Percentiles rank a stretch among this genome's conserved stretches.
phyloP scores from a whole-genome alignment of 2,888 invertebrate genomes.

The Unio delphinus region DNA sequence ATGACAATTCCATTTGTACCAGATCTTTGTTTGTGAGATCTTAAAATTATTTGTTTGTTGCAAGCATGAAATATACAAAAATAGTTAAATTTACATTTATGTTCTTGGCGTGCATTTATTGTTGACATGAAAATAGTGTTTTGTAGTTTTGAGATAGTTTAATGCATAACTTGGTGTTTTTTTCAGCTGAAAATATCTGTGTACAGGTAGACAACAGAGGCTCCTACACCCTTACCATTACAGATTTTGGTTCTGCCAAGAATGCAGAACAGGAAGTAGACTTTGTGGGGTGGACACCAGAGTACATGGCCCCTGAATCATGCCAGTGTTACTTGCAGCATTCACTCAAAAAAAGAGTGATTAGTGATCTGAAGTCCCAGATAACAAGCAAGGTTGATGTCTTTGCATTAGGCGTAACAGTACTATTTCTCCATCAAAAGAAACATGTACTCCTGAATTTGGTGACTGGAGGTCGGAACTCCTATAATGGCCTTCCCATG shows the following conservation, averaged over 20 bases:
- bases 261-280: slow-evolving; percentile 19
- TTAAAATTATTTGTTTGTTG: no score
- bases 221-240: slow-evolving; percentile 23
- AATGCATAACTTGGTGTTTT: background rate
- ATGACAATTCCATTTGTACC: no score
- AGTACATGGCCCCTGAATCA: slow-evolving; percentile 43
- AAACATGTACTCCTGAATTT: slow-evolving; percentile 36
- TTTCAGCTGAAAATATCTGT: slow-evolving; percentile 42
- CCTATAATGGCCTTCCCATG: slow-evolving; percentile 16
- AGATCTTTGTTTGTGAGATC: no score
- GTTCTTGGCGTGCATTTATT: no score
- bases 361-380: background rate
- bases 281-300: slow-evolving; percentile 38
- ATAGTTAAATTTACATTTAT: no score
- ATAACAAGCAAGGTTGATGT: slow-evolving; percentile 37
- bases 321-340: slow-evolving; percentile 25
- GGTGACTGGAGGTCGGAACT: slow-evolving; percentile 28
- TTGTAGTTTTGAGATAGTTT: no score
- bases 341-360: background rate
- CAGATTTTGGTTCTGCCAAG: slow-evolving; percentile 46
- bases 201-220: slow-evolving; percentile 5
- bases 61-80: no score
- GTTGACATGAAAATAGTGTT: no score
- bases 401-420: slow-evolving; percentile 32
- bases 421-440: slow-evolving; percentile 33